Evolutionary conservation across 1,140 invertebrate species (phyloP), one percentile per base, ranked within the genome.

Genomic region (Drosophila ogumai): DNA sequence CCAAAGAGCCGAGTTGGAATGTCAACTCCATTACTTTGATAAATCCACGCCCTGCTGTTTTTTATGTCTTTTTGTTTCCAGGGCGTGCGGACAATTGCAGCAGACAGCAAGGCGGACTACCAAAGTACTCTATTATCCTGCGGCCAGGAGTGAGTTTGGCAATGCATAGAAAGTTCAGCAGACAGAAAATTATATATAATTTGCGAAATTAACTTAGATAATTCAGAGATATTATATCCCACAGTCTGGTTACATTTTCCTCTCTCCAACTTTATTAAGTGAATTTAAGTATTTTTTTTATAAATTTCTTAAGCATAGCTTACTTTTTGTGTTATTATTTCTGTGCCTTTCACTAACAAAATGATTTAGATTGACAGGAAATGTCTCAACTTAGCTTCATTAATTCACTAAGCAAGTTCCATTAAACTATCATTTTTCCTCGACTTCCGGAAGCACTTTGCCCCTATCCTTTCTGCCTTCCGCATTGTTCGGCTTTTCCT

Each of bases 1-100:
- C 54, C 57, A 64, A 64, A 56, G 57, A 63, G 40, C 19, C 38
- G 3, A 55, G 52, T 38, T n/a, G 50, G 41, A 50, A 64, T 65
- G 73, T 55, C 72, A 40, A 25, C 28, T 50, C 3, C 43, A 38
- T 17, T 38, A 49, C 57, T 49, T 22, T 6, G 58, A 28, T 49
- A 44, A 34, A 47, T 17, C 34, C 82, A 75, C 84, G 61, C 79
- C 82, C 75, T 49, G 55, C 74, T 77, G 72, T 58, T 44, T 38
- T 47, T 28, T 47, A 28, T 9, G 28, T 47, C 15, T 25, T 8
- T 46, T 12, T n/a, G 8, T 43, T 17, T 31, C 36, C 22, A 6
- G 38, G 12, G 34, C 17, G 28, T 17, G 50, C 19, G 31, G 9
- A 65, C 47, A 76, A 59, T 73, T 72, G 60, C 73, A 66, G 52